These are phyloP conservation scores for Thalpophila matura DNA, from an alignment of 2,888 invertebrate species.

Conservation along the genomic window DNA sequence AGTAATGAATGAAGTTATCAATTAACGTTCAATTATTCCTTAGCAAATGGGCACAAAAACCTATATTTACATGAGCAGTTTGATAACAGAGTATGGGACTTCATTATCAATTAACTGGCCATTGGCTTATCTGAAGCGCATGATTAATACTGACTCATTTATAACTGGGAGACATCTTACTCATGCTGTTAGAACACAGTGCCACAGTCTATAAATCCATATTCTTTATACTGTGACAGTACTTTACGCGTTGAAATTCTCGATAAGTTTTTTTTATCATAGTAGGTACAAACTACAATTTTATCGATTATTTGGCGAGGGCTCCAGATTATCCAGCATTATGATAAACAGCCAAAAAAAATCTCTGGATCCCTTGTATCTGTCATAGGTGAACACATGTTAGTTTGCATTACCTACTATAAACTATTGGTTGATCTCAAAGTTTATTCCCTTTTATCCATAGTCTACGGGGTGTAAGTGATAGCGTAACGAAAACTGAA, in stretches of 20 bases:
- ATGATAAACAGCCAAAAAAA: slow-evolving; percentile 22
- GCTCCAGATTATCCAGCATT: slow-evolving; percentile 18
- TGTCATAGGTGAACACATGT: slow-evolving; percentile 49
- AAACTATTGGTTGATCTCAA: slow-evolving; percentile 40
- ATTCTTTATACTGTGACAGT: too few species aligned
- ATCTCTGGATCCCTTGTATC: too few species aligned
- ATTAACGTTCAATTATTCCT: slow-evolving; percentile 27
- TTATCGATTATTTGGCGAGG: slow-evolving; percentile 32
- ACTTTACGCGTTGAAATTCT: slow-evolving; percentile 16
- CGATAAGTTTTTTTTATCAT: slow-evolving; percentile 6
- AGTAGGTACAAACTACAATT: neutral
- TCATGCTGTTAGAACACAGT: slow-evolving; percentile 16
- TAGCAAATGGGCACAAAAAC: slow-evolving; percentile 35
- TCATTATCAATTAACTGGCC: slow-evolving; percentile 61
- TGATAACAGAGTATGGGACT: slow-evolving; percentile 39
- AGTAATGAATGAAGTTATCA: slow-evolving; percentile 28
- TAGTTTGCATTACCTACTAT: slow-evolving; percentile 45
- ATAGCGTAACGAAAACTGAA: too few species aligned
- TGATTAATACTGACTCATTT: slow-evolving; percentile 70
- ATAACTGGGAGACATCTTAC: slow-evolving; percentile 47
- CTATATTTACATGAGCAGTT: slow-evolving; percentile 38
- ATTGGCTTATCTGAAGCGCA: slow-evolving; percentile 67
- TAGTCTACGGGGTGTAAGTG: too few species aligned
- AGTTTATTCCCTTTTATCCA: slow-evolving; percentile 21
- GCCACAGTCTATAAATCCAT: too few species aligned